A percentile compares a stretch with the other conserved stretches of the same genome.
phyloP scores from a whole-genome alignment of 64 coral and sea anemone genomes.

The Stichodactyla helianthus region DNA sequence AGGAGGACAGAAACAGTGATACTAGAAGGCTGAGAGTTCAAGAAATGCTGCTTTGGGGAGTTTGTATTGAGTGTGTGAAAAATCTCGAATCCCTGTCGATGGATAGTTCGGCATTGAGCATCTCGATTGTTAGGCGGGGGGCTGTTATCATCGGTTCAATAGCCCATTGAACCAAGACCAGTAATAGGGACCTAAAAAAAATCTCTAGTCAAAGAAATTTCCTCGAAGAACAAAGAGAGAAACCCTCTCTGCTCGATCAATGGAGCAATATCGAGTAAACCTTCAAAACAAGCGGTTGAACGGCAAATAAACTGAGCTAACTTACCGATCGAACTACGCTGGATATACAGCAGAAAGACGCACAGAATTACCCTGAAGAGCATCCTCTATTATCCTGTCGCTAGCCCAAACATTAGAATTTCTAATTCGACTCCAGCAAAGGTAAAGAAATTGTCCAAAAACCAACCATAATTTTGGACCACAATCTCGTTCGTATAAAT shows the following conservation, averaged over 20 bases:
- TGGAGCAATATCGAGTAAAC: neutral
- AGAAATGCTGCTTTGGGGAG: neutral
- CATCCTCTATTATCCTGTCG: conserved; percentile 7
- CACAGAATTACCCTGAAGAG: conserved; percentile 4
- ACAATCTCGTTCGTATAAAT: neutral
- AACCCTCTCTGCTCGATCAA: neutral
- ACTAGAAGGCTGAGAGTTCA: neutral
- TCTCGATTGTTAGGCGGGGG: neutral
- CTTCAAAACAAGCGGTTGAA: neutral
- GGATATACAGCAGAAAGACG: neutral
- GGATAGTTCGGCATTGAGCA: neutral
- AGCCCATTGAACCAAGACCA: neutral
- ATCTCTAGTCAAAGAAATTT: neutral
- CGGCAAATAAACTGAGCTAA: neutral
- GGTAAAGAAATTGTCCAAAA: conserved; percentile 10
- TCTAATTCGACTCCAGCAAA: neutral
- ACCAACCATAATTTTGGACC: conserved; percentile 8
- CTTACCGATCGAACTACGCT: conserved; percentile 1
- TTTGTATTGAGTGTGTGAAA: neutral
- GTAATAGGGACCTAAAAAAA: neutral
- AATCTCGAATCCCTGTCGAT: neutral
- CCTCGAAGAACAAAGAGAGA: neutral
- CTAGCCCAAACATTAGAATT: conserved; percentile 13
- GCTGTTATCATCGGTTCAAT: neutral
- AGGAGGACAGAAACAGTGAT: neutral